phyloP scores from a whole-genome alignment of 2,113 vertebrate genomes.

The Oncorhynchus mykiss region DNA sequence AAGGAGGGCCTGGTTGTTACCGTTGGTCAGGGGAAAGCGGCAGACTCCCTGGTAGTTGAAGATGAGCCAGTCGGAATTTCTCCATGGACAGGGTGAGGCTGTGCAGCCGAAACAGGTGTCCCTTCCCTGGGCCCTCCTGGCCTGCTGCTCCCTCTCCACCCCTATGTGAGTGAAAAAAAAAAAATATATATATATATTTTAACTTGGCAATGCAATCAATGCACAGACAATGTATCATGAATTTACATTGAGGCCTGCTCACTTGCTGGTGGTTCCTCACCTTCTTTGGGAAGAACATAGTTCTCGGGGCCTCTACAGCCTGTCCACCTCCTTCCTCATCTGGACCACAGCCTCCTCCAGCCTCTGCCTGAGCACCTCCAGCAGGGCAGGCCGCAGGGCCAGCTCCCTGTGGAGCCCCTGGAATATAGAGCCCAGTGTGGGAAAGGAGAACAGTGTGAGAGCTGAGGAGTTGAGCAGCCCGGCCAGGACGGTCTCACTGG shows the following conservation, averaged over 20 bases:
- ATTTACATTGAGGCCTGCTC: constrained; percentile 5
- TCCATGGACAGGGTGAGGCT: constrained; percentile 80
- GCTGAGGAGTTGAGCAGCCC: constrained; percentile 82
- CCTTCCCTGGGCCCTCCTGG: constrained; percentile 24
- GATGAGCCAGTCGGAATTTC: constrained; percentile 74
- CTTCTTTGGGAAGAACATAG: constrained; percentile 50
- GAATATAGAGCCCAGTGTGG: constrained; percentile 37
- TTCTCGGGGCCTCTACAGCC: constrained; percentile 63
- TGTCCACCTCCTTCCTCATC: constrained; percentile 42
- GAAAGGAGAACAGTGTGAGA: constrained; percentile 81
- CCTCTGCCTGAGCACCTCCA: constrained; percentile 65
- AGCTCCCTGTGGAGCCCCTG: constrained; percentile 60
- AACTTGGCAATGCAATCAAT: background rate
- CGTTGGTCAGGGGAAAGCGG: constrained; percentile 71
- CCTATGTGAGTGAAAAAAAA: background rate
- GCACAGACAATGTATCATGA: background rate
- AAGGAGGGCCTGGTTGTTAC: constrained; percentile 84
- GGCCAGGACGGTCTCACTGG: constrained; percentile 77
- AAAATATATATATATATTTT: too few relatives aligned
- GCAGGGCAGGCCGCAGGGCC: constrained; percentile 65
- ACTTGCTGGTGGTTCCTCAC: constrained; percentile 49
- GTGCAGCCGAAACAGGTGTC: constrained; percentile 74
- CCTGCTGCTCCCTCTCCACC: constrained; percentile 69
- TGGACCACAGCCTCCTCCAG: constrained; percentile 47
- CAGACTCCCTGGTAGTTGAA: constrained; percentile 90